A percentile compares a stretch with the other conserved stretches of the same genome.
phyloP scores from a whole-genome alignment of 2,797 vertebrate genomes.

The Epinephelus awoara region DNA sequence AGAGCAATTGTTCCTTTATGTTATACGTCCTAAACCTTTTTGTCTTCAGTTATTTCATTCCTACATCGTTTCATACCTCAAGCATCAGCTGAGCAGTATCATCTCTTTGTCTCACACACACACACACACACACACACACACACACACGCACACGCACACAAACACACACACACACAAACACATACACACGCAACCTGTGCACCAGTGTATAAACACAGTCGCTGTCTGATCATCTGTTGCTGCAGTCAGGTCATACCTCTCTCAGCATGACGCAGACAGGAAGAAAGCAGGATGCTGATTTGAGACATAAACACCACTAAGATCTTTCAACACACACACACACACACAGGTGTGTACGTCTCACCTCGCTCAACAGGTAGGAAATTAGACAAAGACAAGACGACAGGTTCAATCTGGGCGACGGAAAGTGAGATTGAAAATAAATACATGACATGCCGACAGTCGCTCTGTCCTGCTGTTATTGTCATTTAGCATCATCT shows the following conservation, averaged over 20 bases:
- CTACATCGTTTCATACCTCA: neutral
- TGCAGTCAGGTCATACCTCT: conserved; percentile 41
- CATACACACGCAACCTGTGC: conserved; percentile 5
- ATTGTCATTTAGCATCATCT: neutral
- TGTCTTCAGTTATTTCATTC: neutral
- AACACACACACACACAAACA: conserved; percentile 16
- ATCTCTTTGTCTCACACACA: neutral
- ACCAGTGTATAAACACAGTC: conserved; percentile 11
- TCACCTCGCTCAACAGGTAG: conserved; percentile 21
- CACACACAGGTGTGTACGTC: neutral
- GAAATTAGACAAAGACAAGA: neutral
- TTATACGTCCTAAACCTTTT: neutral
- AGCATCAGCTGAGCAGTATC: conserved; percentile 6
- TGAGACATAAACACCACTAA: conserved; percentile 37
- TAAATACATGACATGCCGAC: neutral
- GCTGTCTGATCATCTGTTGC: conserved; percentile 54
- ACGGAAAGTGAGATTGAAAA: neutral
- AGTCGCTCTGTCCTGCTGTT: neutral
- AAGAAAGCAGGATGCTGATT: conserved; percentile 43
- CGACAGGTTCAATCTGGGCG: neutral
- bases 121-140: conserved; percentile 7
- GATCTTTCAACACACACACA: conserved; percentile 10
- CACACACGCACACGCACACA: conserved; percentile 22
- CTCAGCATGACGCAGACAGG: conserved; percentile 35
- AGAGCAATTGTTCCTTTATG: neutral